These are phyloP conservation scores for Lacerta viridis DNA, from an alignment of 2,797 vertebrate species.

Conservation along the genomic window DNA sequence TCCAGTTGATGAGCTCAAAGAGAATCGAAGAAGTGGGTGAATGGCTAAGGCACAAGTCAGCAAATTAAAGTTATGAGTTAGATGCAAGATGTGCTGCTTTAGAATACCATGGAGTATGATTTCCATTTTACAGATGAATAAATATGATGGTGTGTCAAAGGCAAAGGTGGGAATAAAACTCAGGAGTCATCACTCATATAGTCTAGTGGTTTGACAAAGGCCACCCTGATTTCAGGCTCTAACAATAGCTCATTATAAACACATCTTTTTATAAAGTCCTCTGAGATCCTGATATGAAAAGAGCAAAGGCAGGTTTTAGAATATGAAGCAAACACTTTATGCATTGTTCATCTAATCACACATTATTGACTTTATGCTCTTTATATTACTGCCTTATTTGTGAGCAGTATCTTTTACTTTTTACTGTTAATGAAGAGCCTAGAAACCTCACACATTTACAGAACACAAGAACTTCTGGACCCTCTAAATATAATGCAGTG, in stretches of 20 bases:
- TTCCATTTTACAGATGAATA: slow-evolving; percentile 34
- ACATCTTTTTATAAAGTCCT: slow-evolving; percentile 27
- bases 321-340: slow-evolving; percentile 28
- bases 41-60: slow-evolving; percentile 10
- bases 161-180: slow-evolving; percentile 5
- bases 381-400: background rate
- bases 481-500: background rate
- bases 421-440: background rate
- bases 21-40: background rate
- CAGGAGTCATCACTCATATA: slow-evolving; percentile 22
- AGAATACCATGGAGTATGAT: slow-evolving; percentile 2
- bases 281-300: slow-evolving; percentile 48
- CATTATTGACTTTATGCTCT: background rate
- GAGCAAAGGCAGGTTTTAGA: slow-evolving; percentile 43
- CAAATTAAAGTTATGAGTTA: slow-evolving; percentile 18
- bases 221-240: slow-evolving; percentile 17
- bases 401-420: background rate
- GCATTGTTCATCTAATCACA: background rate
- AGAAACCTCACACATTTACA: background rate
- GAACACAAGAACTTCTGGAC: background rate
- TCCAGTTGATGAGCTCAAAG: background rate
- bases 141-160: slow-evolving; percentile 31
- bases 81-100: background rate
- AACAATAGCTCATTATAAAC: slow-evolving; percentile 21
- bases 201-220: slow-evolving; percentile 3